These are phyloP conservation scores for Zosterops borbonicus DNA, from an alignment of 2,113 vertebrate genomes.

Conservation along the genomic window DNA sequence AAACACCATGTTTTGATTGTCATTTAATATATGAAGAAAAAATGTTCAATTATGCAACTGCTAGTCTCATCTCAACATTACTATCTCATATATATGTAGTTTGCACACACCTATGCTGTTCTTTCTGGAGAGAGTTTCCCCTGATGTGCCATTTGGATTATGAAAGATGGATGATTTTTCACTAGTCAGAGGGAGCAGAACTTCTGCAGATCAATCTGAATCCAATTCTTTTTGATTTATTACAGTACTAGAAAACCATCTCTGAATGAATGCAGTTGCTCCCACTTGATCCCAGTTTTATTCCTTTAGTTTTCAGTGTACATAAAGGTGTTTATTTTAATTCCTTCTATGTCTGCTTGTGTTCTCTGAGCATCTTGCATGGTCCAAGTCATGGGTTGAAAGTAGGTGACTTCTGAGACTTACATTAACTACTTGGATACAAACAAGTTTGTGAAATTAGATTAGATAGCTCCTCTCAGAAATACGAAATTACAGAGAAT, in stretches of 20 bases:
- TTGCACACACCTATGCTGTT: background rate
- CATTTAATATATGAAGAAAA: background rate
- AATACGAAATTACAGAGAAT: background rate
- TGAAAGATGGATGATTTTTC: background rate
- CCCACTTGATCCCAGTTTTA: background rate
- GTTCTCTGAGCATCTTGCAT: background rate
- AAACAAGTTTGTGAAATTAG: background rate
- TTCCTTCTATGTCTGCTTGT: background rate
- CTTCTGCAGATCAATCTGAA: background rate
- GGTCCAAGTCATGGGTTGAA: background rate
- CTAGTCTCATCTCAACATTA: background rate
- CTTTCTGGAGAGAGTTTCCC: background rate
- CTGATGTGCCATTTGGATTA: background rate
- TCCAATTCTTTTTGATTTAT: background rate
- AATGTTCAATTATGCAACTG: background rate
- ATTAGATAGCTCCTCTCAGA: background rate
- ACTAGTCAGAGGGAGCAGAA: background rate
- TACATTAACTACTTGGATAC: background rate
- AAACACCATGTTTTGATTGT: background rate
- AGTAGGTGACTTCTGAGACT: background rate
- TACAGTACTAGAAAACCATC: background rate
- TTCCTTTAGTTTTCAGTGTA: background rate
- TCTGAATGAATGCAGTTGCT: background rate
- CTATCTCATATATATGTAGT: accelerated
- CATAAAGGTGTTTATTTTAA: background rate